Conservation (phyloP, 30 jellyfish, hydroid and myxozoan species). For the Aurelia sp. region DNA sequence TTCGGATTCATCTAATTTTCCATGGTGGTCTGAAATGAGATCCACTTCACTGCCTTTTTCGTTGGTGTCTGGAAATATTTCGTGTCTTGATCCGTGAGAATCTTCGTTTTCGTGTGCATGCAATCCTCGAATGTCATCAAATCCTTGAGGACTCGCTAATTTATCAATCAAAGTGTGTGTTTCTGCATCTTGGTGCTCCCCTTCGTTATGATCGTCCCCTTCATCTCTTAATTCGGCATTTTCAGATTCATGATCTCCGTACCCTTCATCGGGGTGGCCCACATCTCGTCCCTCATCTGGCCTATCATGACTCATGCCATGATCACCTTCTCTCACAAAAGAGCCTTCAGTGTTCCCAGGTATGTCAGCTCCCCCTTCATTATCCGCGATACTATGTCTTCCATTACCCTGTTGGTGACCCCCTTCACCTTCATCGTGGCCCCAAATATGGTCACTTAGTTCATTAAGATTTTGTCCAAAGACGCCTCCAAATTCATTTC, state of each 20-base stretch:
- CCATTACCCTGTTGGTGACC: constrained; percentile 28
- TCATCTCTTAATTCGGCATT: constrained; percentile 4
- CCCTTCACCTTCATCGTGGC: constrained; percentile 6
- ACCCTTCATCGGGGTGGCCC: constrained; percentile 3
- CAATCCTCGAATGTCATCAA: constrained; percentile 14
- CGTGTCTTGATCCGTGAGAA: constrained; percentile 36
- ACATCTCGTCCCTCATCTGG: too few species aligned
- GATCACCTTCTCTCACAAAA: too few species aligned
- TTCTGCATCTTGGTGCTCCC: constrained; percentile 46
- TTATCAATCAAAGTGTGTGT: constrained; percentile 46
- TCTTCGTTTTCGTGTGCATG: constrained; percentile 1
- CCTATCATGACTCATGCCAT: too few species aligned
- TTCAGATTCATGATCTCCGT: constrained; percentile 13
- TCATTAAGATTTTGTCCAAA: constrained; percentile 32
- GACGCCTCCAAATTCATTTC: constrained; percentile 42
- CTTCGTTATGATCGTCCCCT: constrained; percentile 31
- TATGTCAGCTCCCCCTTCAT: constrained; percentile 6
- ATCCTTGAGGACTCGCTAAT: constrained; percentile 27
- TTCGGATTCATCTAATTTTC: constrained; percentile 54
- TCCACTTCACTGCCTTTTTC: constrained; percentile 69
- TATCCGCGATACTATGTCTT: constrained; percentile 31
- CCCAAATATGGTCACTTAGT: constrained; percentile 34
- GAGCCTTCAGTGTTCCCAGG: too few species aligned
- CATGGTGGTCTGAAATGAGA: constrained; percentile 49
- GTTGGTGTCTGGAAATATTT: constrained; percentile 38